Percentiles rank a stretch among this genome's conserved stretches.
Evolutionary conservation across 2,888 invertebrate genomes (phyloP).

Genomic region (Yponomeuta cagnagella): DNA sequence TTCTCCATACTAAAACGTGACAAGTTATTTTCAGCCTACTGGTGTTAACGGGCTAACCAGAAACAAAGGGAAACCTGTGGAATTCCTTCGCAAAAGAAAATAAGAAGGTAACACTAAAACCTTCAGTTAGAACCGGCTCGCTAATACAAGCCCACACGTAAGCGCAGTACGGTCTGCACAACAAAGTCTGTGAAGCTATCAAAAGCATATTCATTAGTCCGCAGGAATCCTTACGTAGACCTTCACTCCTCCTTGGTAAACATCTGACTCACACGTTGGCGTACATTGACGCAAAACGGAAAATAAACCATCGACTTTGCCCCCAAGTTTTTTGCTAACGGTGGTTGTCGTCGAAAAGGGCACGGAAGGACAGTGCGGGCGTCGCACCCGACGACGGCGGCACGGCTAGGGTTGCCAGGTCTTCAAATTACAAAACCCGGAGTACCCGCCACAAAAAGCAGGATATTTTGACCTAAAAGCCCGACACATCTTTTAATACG

Average conservation of each 20-base stretch:
- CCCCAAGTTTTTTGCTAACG: constrained; percentile 4
- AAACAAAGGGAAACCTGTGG: not conserved
- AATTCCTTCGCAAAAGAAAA: not conserved
- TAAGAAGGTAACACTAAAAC: not conserved
- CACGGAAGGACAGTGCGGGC: constrained; percentile 58
- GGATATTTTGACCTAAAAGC: not conserved
- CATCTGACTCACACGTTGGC: not conserved
- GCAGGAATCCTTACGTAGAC: not conserved
- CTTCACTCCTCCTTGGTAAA: not conserved
- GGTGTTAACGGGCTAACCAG: not conserved
- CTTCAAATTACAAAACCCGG: not conserved
- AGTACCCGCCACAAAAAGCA: not conserved
- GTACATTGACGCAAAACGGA: not conserved
- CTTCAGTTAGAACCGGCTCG: constrained; percentile 7
- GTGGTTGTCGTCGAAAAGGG: constrained; percentile 40
- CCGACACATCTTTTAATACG: too few relatives aligned
- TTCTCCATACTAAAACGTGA: too few relatives aligned
- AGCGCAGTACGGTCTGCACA: not conserved
- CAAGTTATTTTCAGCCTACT: not conserved
- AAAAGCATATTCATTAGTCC: not conserved
- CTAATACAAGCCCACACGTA: not conserved
- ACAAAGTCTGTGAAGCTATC: not conserved
- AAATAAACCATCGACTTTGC: not conserved
- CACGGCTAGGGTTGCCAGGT: not conserved
- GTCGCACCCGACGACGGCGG: constrained; percentile 42